Base-by-base conservation (phyloP, 64 coral and sea anemone genomes). In the Porites lutea region DNA sequence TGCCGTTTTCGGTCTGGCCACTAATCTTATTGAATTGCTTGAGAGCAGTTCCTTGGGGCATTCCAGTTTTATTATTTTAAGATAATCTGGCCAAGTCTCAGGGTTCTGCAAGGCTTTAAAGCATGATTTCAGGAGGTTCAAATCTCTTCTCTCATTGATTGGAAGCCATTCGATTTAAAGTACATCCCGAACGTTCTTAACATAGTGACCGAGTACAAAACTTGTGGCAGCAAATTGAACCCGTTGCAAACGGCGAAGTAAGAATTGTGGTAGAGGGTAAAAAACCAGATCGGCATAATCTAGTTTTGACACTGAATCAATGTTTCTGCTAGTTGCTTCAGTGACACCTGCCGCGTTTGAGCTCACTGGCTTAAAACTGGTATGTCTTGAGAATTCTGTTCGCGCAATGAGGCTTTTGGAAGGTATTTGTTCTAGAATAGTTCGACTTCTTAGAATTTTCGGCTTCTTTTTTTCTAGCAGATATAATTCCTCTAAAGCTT, bases 161-260 rank as follows among this genome's bases (percentile, higher is more conserved):
- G 27, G 27, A 37, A 37, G 27, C 27, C 27, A 37, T 37, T 1
- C 27, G 79, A 82, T 82, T 82, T 82, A 1, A 74, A 74, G 45
- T 74, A 74, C 13, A 74, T 12, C 44, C 71, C 71, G 71, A 74
- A 74, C 48, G 71, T 74, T 74, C 71, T 74, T 74, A 74, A 80
- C 78, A 46, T 80, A 80, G 78, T 80, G 78, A 80, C 78, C 54
- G 55, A 80, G 78, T 80, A 80, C 87, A 88, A 88, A 88, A 65
- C 87, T 76, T 88, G 87, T 43, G 52, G 87, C 87, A 77, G 87
- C 87, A n/a, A 88, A 88, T 88, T 76, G 86, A 88, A 88, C 70
- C 54, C 87, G 87, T 88, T 88, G 87, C 87, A 88, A 86, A 86
- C 82, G 82, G 82, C 82, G 82, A 86, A 86, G 82, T 86, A 86